A percentile compares a stretch with the other conserved stretches of the same genome.
Evolutionary conservation across 92 coral and sea anemone species (phyloP).

Genomic region (Heliopora coerulea): DNA sequence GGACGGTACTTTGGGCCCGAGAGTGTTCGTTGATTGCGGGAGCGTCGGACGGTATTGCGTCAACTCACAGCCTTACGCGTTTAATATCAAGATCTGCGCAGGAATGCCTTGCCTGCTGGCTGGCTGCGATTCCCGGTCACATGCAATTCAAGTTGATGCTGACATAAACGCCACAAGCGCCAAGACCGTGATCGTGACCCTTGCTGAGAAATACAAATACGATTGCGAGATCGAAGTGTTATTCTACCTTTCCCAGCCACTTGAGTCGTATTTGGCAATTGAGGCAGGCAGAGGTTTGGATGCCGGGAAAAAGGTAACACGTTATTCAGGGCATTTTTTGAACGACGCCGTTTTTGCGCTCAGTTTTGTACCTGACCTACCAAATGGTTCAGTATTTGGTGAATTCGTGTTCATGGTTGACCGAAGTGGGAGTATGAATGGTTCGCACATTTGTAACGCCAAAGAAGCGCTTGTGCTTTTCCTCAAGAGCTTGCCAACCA

Average conservation of each 20-base stretch:
- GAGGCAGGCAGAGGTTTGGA: slow-evolving; percentile 68
- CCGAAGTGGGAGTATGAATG: slow-evolving; percentile 98
- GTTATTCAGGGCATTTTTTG: slow-evolving; percentile 65
- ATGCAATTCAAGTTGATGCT: slow-evolving; percentile 97
- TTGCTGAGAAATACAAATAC: slow-evolving; percentile 84
- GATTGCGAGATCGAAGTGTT: slow-evolving; percentile 81
- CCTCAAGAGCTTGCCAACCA: slow-evolving; percentile 83
- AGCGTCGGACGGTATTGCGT: slow-evolving; percentile 65
- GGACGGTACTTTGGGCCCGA: neutral
- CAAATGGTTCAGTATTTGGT: slow-evolving; percentile 42
- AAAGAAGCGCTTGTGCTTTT: slow-evolving; percentile 78
- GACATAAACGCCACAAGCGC: slow-evolving; percentile 86
- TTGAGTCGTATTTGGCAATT: slow-evolving; percentile 79
- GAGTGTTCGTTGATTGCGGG: slow-evolving; percentile 44
- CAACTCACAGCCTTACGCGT: slow-evolving; percentile 70
- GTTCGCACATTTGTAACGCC: slow-evolving; percentile 85
- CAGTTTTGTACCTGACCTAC: slow-evolving; percentile 71
- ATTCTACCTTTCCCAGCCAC: slow-evolving; percentile 80
- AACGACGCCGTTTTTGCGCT: slow-evolving; percentile 79
- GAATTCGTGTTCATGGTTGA: slow-evolving; percentile 91
- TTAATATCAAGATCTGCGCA: slow-evolving; percentile 81
- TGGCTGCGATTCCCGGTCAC: slow-evolving; percentile 91
- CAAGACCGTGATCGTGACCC: slow-evolving; percentile 78
- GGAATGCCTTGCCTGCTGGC: slow-evolving; percentile 90
- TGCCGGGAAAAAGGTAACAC: neutral